These are phyloP conservation scores for Bubo blakistoni DNA, from an alignment of 2,113 vertebrate species.

Conservation along the genomic window DNA sequence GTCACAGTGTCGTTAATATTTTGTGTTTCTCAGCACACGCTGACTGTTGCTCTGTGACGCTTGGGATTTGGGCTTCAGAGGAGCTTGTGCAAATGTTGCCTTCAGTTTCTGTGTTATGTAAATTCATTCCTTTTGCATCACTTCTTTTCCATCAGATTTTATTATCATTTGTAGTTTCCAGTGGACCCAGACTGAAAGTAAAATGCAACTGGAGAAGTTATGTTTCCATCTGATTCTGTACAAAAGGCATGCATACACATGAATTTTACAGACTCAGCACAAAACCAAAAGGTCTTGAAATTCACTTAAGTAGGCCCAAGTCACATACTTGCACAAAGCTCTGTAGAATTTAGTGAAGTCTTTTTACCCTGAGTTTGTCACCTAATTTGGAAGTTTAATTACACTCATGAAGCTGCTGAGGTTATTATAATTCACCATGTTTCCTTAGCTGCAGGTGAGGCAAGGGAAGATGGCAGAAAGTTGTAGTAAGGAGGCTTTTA, in stretches of 20 bases:
- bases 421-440: neutral
- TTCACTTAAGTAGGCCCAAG: neutral
- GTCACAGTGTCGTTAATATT: conserved; percentile 15
- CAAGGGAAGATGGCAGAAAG: neutral
- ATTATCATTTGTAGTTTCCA: neutral
- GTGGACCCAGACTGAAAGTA: neutral
- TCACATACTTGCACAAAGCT: neutral
- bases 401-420: neutral
- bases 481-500: neutral
- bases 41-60: neutral
- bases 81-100: neutral
- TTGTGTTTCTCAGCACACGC: conserved; percentile 6
- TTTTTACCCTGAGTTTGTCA: neutral
- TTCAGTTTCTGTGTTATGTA: neutral
- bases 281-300: neutral
- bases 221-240: neutral
- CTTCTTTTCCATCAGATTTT: neutral
- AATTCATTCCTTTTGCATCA: neutral
- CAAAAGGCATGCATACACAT: accelerated
- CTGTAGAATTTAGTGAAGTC: neutral
- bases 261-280: neutral
- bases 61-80: neutral
- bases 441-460: conserved; percentile 27
- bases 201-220: neutral
- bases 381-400: conserved; percentile 13